phyloP scores from a whole-genome alignment of 2,888 invertebrate genomes.

The Laothoe populi region DNA sequence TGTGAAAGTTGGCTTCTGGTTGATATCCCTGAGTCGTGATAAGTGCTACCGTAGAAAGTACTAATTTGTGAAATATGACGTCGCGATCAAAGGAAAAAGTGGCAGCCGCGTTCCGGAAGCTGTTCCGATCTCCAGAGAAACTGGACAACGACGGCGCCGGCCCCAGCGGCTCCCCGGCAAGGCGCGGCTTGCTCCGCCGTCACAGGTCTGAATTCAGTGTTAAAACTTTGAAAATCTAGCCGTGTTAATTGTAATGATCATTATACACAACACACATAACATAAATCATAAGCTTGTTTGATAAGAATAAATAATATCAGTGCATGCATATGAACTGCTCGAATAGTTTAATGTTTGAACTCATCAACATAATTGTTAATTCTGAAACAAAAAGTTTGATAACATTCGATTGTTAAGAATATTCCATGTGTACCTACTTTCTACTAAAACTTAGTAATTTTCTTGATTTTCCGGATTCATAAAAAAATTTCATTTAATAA shows the following conservation, averaged over 20 bases:
- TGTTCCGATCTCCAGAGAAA: conserved; percentile 90
- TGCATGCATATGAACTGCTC: conserved; percentile 1
- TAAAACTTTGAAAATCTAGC: background rate
- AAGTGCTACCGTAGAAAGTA: conserved; percentile 52
- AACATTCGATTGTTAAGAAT: conserved; percentile 33
- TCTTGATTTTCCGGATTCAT: background rate
- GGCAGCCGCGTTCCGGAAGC: conserved; percentile 90
- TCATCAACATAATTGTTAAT: conserved; percentile 37
- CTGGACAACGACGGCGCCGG: conserved; percentile 87
- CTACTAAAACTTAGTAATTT: background rate
- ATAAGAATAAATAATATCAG: conserved; percentile 10
- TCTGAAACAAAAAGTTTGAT: conserved; percentile 45
- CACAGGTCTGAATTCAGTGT: conserved; percentile 63
- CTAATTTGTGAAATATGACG: conserved; percentile 85
- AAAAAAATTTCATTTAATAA: background rate
- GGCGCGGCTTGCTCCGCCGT: conserved; percentile 80
- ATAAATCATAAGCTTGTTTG: background rate
- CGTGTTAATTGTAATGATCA: background rate
- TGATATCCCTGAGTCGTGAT: conserved; percentile 18
- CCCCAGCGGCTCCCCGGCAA: conserved; percentile 86
- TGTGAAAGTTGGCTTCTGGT: conserved; percentile 46
- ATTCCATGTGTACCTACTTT: background rate
- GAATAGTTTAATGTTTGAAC: background rate
- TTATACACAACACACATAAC: background rate
- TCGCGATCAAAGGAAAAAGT: conserved; percentile 93